Percentiles rank a stretch among this genome's conserved stretches.
These are phyloP conservation scores for Pluvialis apricaria DNA, from an alignment of 2,113 vertebrate species.

Conservation along the genomic window DNA sequence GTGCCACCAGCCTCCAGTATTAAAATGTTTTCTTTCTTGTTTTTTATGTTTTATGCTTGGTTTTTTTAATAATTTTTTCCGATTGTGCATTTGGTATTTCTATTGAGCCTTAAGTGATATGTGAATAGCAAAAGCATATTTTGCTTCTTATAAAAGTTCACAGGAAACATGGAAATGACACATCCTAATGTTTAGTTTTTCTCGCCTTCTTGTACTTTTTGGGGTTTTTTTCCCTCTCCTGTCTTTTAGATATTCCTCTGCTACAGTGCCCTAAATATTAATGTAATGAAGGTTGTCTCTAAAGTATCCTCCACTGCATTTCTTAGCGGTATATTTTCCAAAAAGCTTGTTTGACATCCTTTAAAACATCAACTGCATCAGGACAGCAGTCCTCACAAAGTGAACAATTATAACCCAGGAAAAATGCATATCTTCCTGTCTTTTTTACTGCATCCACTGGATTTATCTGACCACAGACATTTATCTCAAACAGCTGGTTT, in stretches of 20 bases:
- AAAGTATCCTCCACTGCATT: not conserved
- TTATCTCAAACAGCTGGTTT: not conserved
- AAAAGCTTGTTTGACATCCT: not conserved
- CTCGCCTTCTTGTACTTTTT: not conserved
- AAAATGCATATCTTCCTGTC: not conserved
- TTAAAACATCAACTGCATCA: not conserved
- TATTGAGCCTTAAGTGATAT: not conserved
- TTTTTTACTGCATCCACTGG: not conserved
- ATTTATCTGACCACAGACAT: not conserved
- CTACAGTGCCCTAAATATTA: not conserved
- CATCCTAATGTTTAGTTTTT: not conserved
- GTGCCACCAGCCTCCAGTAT: not conserved
- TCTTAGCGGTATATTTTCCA: not conserved
- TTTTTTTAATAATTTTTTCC: not conserved
- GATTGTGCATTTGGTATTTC: not conserved
- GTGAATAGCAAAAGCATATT: not conserved
- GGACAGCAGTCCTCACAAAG: not conserved
- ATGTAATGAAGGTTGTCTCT: not conserved
- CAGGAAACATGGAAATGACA: not conserved
- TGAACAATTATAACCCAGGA: not conserved
- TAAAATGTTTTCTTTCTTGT: not conserved
- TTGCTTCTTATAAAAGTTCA: not conserved
- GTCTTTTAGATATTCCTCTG: not conserved
- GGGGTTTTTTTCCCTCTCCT: rapidly evolving
- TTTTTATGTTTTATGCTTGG: not conserved